Evolutionary conservation across 92 coral and sea anemone genomes (phyloP).

Genomic region (Zoanthus gigantus): DNA sequence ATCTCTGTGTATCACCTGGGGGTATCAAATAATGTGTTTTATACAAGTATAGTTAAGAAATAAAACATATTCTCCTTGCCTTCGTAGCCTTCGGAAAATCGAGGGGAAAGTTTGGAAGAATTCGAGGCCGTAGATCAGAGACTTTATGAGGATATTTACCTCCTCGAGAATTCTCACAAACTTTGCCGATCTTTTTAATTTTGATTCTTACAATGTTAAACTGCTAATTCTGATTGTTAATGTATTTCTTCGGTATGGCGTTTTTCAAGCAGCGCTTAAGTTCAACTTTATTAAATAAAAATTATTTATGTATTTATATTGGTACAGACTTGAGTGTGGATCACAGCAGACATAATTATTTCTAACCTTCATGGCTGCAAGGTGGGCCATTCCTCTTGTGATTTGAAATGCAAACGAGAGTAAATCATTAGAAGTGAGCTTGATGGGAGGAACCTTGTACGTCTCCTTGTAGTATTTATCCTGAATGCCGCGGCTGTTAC

Average conservation of each 20-base stretch:
- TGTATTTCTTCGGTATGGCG: not conserved
- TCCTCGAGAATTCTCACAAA: no score
- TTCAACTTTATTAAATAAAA: no score
- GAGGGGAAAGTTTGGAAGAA: no score
- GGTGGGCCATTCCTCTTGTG: slow-evolving; percentile 95
- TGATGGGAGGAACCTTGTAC: slow-evolving; percentile 86
- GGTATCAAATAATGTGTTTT: not conserved
- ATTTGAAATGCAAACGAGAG: slow-evolving; percentile 92
- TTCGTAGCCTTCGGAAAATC: no score
- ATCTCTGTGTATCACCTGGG: slow-evolving; percentile 97
- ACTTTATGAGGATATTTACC: no score
- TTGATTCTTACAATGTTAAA: not conserved
- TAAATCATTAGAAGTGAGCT: slow-evolving; percentile 84
- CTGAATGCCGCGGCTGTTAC: slow-evolving; percentile 94
- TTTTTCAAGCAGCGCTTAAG: no score
- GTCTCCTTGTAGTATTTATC: slow-evolving; percentile 93
- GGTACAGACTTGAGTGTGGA: no score
- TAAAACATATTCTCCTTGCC: no score
- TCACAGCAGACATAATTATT: not conserved
- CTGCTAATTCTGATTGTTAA: not conserved
- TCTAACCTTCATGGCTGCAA: slow-evolving; percentile 93
- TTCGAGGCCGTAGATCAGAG: no score
- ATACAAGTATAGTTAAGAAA: not conserved
- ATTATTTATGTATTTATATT: no score
- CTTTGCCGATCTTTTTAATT: no score